Evolutionary conservation across 2,797 vertebrate genomes (phyloP), one percentile per base, ranked within the genome.

Genomic region (Hypotaenidia philippensis): DNA sequence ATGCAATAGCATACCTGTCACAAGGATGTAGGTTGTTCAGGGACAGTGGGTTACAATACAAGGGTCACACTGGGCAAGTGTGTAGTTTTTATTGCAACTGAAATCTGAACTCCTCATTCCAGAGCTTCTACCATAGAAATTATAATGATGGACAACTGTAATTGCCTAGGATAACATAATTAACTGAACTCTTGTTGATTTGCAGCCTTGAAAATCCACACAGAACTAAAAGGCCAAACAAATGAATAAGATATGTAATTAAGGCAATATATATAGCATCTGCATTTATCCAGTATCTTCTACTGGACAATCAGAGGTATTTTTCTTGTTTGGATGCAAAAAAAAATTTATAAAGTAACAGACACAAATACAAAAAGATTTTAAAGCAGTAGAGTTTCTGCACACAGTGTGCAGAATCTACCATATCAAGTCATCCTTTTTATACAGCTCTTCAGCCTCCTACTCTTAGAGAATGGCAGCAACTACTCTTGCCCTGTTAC

Each of bases 211-310:
- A 80, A 87, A 93, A 72, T 60, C 63, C 44, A 91, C 59, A 83
- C 72, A 82, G 79, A 93, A 57, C 63, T 91, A 34, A 86, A 44
- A 92, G 59, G 89, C 66, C 74, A 94, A 95, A 88, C 47, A 75
- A 89, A 87, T 34, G 18, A 91, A 20, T 36, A 78, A 75, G 47
- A 69, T 64, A 44, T 3, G 5, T 66, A 93, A 82, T 91, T 93
- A 85, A 83, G n/a, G 45, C 41, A 85, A 80, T 15, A 52, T 45
- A n/a, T 10, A 75, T 0, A 8, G 61, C 11, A 45, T 71, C 84
- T 64, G n/a, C 81, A 63, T 61, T 77, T 85, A 71, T 93, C 34
- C 34, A 57, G 27, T 55, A 34, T 63, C 69, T 71, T 60, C 49
- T 52, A 45, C 34, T 60, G 44, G 44, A 57, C 36, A 76, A 25